A percentile compares a stretch with the other conserved stretches of the same genome.
phyloP scores from a whole-genome alignment of 2,113 vertebrate species.

The Labrus mixtus region DNA sequence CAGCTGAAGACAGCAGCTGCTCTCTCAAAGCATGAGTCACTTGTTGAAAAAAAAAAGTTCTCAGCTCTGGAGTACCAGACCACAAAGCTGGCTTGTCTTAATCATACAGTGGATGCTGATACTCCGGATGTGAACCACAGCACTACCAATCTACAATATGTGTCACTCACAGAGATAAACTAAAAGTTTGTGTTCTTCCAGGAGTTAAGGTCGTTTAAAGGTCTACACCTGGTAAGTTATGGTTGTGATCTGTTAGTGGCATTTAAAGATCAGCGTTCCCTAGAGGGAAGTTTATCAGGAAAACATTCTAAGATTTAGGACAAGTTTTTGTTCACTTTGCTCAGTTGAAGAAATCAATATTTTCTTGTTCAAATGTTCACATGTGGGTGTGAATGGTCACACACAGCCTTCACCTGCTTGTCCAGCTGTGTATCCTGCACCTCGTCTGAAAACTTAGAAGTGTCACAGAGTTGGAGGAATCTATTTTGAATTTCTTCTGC shows the following conservation, averaged over 20 bases:
- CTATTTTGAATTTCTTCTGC: too few relatives aligned
- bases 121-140: conserved; percentile 18
- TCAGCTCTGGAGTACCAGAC: conserved; percentile 10
- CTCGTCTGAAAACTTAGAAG: not conserved
- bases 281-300: not conserved
- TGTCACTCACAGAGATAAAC: not conserved
- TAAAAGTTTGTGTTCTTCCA: not conserved
- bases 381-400: conserved; percentile 7
- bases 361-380: conserved; percentile 16
- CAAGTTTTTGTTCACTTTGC: not conserved
- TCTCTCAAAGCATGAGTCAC: not conserved
- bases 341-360: not conserved
- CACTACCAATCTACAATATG: not conserved
- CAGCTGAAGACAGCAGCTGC: not conserved
- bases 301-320: not conserved
- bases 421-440: not conserved
- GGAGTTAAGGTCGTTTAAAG: not conserved
- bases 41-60: not conserved
- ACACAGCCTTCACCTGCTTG: conserved; percentile 5
- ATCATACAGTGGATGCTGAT: not conserved
- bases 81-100: not conserved
- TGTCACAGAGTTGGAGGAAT: not conserved
- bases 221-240: not conserved
- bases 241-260: not conserved
- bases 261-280: not conserved